Evolutionary conservation across 1,140 invertebrate genomes (phyloP).

Genomic region (Melanaphis sacchari): DNA sequence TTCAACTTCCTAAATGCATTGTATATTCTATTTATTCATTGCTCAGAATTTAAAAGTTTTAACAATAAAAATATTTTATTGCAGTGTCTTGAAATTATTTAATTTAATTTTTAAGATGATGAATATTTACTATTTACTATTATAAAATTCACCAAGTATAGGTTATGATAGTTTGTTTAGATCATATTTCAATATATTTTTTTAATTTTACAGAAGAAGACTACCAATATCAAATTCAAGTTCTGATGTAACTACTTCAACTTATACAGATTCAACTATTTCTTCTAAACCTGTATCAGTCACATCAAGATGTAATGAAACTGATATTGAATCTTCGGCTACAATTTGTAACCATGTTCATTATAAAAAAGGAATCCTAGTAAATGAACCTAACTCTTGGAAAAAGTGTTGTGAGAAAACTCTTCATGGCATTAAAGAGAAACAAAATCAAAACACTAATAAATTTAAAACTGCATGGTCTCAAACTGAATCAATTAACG

Average conservation of each 20-base stretch:
- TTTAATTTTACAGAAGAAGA: not conserved
- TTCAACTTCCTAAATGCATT: not conserved
- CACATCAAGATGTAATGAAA: not conserved
- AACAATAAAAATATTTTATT: not conserved
- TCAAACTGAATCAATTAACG: not conserved
- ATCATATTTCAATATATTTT: not conserved
- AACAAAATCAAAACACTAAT: not conserved
- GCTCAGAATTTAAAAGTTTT: not conserved
- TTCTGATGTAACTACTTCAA: conserved; percentile 30
- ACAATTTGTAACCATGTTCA: conserved; percentile 39
- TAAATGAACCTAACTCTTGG: conserved; percentile 35
- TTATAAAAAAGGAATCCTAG: conserved; percentile 34
- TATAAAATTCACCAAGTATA: not conserved
- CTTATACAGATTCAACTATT: conserved; percentile 34
- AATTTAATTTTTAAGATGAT: not conserved
- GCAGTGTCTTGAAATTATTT: not conserved
- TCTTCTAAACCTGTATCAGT: conserved; percentile 19
- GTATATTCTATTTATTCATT: not conserved
- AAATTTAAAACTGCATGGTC: not conserved
- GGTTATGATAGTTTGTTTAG: not conserved
- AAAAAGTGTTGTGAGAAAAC: conserved; percentile 38
- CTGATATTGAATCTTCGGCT: conserved; percentile 47
- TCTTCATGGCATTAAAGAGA: not conserved
- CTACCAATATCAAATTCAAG: conserved; percentile 24
- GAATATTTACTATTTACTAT: not conserved